Conservation (phyloP, 2,888 invertebrate genomes). For the Tinea trinotella region DNA sequence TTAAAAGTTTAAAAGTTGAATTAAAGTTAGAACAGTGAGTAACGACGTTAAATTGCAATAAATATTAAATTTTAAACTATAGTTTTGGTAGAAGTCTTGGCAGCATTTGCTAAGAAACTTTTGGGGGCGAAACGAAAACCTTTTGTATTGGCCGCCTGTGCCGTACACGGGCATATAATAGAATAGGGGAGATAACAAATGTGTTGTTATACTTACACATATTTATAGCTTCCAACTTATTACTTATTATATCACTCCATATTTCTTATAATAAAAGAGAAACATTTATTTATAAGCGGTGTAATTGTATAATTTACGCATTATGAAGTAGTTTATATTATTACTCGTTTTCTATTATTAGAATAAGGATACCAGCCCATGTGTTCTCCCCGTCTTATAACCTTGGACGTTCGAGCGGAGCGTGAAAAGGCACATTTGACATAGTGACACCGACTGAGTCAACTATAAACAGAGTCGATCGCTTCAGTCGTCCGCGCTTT, state of each 20-base stretch:
- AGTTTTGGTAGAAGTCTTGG: neutral
- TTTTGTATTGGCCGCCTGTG: neutral
- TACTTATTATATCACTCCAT: neutral
- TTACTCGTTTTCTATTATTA: too few species aligned
- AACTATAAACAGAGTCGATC: too few species aligned
- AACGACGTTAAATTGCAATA: neutral
- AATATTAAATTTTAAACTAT: neutral
- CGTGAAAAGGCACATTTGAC: too few species aligned
- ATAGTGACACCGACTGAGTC: too few species aligned
- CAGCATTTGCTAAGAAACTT: neutral
- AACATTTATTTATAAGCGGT: neutral
- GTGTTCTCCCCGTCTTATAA: too few species aligned
- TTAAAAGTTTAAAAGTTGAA: neutral
- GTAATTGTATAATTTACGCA: too few species aligned
- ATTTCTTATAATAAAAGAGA: neutral
- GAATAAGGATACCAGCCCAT: too few species aligned
- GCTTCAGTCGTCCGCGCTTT: too few species aligned
- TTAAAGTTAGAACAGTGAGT: neutral
- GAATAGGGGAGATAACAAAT: slow-evolving; percentile 12
- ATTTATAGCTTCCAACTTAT: slow-evolving; percentile 9
- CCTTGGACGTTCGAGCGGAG: too few species aligned
- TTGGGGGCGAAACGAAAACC: neutral
- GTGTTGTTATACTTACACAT: neutral
- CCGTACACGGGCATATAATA: neutral
- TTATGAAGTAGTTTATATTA: too few species aligned